A percentile compares a stretch with the other conserved stretches of the same genome.
Conservation (phyloP, 2,113 vertebrate genomes). For the Pyxicephalus adspersus region DNA sequence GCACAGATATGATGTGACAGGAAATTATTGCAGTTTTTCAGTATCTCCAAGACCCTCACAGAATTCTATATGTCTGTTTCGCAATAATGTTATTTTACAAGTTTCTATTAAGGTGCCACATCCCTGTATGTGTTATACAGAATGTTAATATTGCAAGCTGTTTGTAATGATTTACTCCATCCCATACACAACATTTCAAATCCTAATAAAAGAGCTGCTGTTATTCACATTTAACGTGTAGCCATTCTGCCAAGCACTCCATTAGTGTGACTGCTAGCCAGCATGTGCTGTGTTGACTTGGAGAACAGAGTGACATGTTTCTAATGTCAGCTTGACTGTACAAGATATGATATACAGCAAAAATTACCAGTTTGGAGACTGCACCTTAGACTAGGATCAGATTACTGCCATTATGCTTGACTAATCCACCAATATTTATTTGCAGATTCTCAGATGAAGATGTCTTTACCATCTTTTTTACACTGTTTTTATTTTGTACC, state of each 20-base stretch:
- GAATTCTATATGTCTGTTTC: not conserved
- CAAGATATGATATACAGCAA: not conserved
- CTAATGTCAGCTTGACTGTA: constrained; percentile 28
- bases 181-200: not conserved
- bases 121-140: not conserved
- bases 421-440: too few relatives aligned
- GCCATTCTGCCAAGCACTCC: not conserved
- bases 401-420: not conserved
- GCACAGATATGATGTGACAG: constrained; percentile 43
- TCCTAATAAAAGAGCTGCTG: not conserved
- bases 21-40: constrained; percentile 44
- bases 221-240: constrained; percentile 58
- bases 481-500: too few relatives aligned
- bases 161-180: constrained; percentile 31
- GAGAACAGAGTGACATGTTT: constrained; percentile 21
- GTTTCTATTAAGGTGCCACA: not conserved
- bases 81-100: not conserved
- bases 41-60: constrained; percentile 4
- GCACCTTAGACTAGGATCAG: not conserved
- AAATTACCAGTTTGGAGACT: not conserved
- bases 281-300: constrained; percentile 5
- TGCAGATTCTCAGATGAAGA: too few relatives aligned
- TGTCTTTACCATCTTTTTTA: too few relatives aligned
- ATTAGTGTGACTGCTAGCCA: constrained; percentile 16
- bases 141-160: constrained; percentile 32